A percentile compares a stretch with the other conserved stretches of the same genome.
Evolutionary conservation across 2,113 vertebrate genomes (phyloP).

Genomic region (Ardeotis arabs): DNA sequence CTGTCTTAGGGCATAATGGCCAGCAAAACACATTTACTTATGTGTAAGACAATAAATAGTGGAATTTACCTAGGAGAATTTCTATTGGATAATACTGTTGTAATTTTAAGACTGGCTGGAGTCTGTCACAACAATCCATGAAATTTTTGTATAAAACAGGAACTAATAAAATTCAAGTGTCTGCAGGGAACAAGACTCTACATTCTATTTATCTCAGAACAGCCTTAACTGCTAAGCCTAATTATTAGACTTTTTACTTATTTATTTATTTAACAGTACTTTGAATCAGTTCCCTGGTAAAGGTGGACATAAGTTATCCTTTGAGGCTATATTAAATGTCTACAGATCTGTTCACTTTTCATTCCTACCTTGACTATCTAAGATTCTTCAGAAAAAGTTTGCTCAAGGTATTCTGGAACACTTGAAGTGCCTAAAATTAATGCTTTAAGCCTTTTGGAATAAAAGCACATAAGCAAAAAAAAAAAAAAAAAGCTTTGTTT

Average conservation of each 20-base stretch:
- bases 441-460: not conserved
- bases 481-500: not conserved
- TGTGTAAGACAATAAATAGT: not conserved
- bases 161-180: not conserved
- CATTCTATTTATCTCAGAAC: not conserved
- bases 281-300: not conserved
- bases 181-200: not conserved
- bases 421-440: not conserved
- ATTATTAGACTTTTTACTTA: not conserved
- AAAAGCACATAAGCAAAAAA: not conserved
- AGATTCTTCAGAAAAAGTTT: not conserved
- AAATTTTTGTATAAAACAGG: not conserved
- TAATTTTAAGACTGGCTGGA: not conserved
- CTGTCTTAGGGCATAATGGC: not conserved
- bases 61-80: not conserved
- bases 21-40: not conserved
- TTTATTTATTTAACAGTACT: not conserved
- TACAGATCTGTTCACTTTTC: not conserved
- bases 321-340: not conserved
- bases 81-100: not conserved
- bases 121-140: not conserved
- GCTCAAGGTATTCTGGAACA: not conserved
- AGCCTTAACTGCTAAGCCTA: not conserved
- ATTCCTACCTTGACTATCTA: not conserved
- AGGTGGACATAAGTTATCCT: not conserved